phyloP scores from a whole-genome alignment of 1,140 invertebrate species.

The Thrips palmi region DNA sequence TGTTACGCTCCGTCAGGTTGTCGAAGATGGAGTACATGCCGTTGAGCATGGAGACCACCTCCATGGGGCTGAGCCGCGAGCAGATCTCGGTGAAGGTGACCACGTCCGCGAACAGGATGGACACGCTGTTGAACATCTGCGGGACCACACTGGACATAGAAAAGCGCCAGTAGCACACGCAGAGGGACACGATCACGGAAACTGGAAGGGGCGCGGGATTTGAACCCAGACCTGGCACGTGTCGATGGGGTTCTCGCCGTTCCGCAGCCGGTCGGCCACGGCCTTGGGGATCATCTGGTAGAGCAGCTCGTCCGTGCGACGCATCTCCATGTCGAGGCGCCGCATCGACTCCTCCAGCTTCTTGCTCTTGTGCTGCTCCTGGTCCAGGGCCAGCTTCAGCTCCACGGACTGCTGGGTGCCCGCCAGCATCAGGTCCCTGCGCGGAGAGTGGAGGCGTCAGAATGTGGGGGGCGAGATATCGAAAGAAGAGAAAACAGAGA shows the following conservation, averaged over 20 bases:
- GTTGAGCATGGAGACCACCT: conserved; percentile 93
- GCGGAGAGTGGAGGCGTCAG: conserved; percentile 14
- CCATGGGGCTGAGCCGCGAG: conserved; percentile 83
- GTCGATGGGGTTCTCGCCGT: conserved; percentile 82
- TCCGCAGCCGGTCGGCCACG: conserved; percentile 77
- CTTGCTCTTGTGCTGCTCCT: conserved; percentile 91
- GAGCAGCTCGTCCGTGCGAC: conserved; percentile 79
- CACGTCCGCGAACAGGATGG: conserved; percentile 91
- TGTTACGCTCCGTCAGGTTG: conserved; percentile 74
- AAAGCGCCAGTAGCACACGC: neutral
- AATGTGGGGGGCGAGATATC: neutral
- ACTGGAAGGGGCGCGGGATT: neutral
- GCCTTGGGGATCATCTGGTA: conserved; percentile 99
- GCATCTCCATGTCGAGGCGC: conserved; percentile 90
- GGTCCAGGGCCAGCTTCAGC: conserved; percentile 83
- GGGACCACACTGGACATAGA: conserved; percentile 6
- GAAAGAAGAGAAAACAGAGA: neutral
- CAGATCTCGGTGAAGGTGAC: conserved; percentile 95
- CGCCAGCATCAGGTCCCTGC: conserved; percentile 83
- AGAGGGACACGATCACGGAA: neutral
- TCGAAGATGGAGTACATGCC: conserved; percentile 90
- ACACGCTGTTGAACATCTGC: conserved; percentile 88
- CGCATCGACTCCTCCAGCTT: conserved; percentile 92
- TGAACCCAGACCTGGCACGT: conserved; percentile 74
- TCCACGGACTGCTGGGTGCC: conserved; percentile 95